Base-by-base conservation (phyloP, 2,797 vertebrate species). In the Paedocypris micromegethes region DNA sequence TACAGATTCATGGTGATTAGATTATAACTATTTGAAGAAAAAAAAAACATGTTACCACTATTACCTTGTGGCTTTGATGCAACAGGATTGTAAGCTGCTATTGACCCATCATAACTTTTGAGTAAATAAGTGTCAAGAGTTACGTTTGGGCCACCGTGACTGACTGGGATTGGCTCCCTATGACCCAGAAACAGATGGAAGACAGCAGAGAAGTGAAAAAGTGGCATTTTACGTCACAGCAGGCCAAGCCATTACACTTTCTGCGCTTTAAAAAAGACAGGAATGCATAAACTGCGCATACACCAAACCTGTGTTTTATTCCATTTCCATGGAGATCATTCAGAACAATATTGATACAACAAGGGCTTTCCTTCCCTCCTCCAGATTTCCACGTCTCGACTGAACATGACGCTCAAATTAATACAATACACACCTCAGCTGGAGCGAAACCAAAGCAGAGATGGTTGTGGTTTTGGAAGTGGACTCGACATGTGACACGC, bases 271-370 rank as follows among this genome's bases (percentile, higher is more conserved):
- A 44, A 41, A 9, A 41, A 43, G 52, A 57, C 37, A 60, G 38
- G 9, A 9, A 1, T 37, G 58, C 42, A 43, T 67, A 9, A 68
- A 73, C 65, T 64, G 44, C 64, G 63, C 70, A 50, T 70, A 51
- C 72, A 61, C 44, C 23, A 49, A 41, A 46, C 57, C 62, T 54
- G 58, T 70, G 57, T 73, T 80, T 72, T 58, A 77, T 65, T 70
- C 62, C 64, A 68, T 80, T 78, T 77, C 77, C 72, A 80, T 78
- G 74, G 76, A 66, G 70, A 79, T 66, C 58, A 70, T 65, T 39
- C 60, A 75, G 70, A 75, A 72, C 66, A 80, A 76, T 77, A 70
- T 72, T 75, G 74, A 75, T 75, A 74, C 70, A 72, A 61, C 73
- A 66, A 60, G 53, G 56, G 51, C 58, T 79, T 68, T 73, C 66